Evolutionary conservation across 2,113 vertebrate species (phyloP).

Genomic region (Rhineura floridana): DNA sequence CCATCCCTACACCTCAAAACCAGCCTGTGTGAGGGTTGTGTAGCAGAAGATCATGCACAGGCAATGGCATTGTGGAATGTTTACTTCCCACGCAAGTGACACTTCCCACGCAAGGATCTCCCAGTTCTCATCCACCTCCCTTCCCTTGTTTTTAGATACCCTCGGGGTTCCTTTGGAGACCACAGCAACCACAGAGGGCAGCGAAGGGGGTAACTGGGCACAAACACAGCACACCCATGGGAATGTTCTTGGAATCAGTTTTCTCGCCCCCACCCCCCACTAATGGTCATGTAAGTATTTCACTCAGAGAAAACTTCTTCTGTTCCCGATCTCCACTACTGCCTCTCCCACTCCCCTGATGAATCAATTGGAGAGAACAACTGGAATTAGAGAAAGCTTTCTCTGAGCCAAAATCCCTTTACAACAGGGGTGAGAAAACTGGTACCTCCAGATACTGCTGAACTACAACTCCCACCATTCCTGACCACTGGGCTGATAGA

Average conservation of each 20-base stretch:
- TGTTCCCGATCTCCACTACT: background rate
- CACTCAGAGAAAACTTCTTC: background rate
- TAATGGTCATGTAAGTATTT: background rate
- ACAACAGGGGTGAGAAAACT: too few relatives aligned
- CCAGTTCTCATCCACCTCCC: background rate
- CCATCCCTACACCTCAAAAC: background rate
- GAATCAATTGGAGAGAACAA: background rate
- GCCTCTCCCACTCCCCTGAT: background rate
- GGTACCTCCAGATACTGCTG: too few relatives aligned
- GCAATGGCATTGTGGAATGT: background rate
- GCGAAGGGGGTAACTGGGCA: background rate
- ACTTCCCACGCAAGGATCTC: background rate
- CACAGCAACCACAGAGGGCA: background rate
- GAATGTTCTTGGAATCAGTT: background rate
- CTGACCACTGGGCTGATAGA: too few relatives aligned
- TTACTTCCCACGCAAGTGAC: background rate
- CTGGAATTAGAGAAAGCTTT: background rate
- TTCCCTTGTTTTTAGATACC: too few relatives aligned
- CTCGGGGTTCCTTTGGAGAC: background rate
- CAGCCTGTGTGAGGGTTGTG: background rate
- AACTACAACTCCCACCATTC: too few relatives aligned
- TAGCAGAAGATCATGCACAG: background rate
- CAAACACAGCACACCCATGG: too few relatives aligned
- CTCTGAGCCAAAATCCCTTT: too few relatives aligned
- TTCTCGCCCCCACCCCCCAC: too few relatives aligned